Base-by-base conservation (phyloP, 2,113 vertebrate species). In the Rhinichthys klamathensis region DNA sequence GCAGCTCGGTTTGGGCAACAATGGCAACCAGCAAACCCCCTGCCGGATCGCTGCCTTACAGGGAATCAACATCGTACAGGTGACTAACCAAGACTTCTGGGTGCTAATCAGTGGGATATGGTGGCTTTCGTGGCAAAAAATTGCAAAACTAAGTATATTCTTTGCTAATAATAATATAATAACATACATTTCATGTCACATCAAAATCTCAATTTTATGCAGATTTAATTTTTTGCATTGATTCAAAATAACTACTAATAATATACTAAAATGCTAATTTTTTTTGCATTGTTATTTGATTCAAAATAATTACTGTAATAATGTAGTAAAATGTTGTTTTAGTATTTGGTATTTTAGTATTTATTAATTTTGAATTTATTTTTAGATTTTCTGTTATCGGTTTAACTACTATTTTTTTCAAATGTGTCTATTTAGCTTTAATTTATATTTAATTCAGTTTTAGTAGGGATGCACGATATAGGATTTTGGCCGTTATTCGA, bases 1-100 rank as follows among this genome's bases (percentile, higher is more conserved):
- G 2, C 98, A 99, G 93, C 95, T 99, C 0, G 98, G 98, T 69
- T 90, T 99, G 87, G 98, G 98, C 84, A 98, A 96, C 92, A 97
- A 96, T 1, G 96, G 96, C 73, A 99, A 99, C 85, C 98, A 99
- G 93, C 97, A 97, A 63, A 98, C 97, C 0, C 98, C 98, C 0
- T 99, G 98, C 76, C 94, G 98, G 84, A 95, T 99, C 6, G 96
- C 98, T 16, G 96, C 97, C 58, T 89, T 99, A 84, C 98, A 99
- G 87, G 97, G 97, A 86, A 92, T 98, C 90, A 96, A 93, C 54
- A 92, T 99, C 0, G 92, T 97, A 85, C 95, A 96, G 97, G 98
- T 99, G 81, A 90, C 86, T 21, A 49, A 60, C 41, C 16, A 54
- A 44, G 18, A 8, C 38, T 6, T 56, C 10, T 0, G 15, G 4